Evolutionary conservation across 1,140 invertebrate genomes (phyloP).

Genomic region (Drosophila mojavensis): DNA sequence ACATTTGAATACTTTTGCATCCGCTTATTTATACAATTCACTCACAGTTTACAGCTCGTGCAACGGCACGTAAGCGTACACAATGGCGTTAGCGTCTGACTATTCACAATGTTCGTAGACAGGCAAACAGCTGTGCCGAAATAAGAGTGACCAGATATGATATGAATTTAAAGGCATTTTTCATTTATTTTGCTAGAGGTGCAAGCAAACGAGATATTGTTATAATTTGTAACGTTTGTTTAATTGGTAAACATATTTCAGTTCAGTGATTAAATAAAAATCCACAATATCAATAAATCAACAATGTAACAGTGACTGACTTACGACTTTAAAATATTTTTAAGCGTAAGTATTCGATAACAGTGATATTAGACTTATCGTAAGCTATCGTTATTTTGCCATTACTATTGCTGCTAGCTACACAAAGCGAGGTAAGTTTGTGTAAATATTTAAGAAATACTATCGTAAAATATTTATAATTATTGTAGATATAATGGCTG

Average conservation of each 20-base stretch:
- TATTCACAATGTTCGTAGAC: conserved; percentile 30
- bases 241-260: neutral
- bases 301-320: neutral
- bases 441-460: neutral
- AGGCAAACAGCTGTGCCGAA: conserved; percentile 26
- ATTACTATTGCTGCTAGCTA: conserved; percentile 1
- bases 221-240: neutral
- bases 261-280: neutral
- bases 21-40: conserved; percentile 11
- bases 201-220: neutral
- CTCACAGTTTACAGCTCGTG: conserved; percentile 33
- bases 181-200: neutral
- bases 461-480: neutral
- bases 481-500: conserved; percentile 46
- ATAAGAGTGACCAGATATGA: conserved; percentile 11
- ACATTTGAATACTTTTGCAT: neutral
- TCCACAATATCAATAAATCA: too few relatives aligned
- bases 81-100: conserved; percentile 46
- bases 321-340: conserved; percentile 5
- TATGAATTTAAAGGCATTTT: neutral
- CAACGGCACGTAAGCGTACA: conserved; percentile 41
- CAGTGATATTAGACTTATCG: neutral
- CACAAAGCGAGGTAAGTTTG: conserved; percentile 33
- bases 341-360: neutral
- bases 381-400: neutral